Evolutionary conservation across 2,797 vertebrate species (phyloP).

Genomic region (Danio kyathit): DNA sequence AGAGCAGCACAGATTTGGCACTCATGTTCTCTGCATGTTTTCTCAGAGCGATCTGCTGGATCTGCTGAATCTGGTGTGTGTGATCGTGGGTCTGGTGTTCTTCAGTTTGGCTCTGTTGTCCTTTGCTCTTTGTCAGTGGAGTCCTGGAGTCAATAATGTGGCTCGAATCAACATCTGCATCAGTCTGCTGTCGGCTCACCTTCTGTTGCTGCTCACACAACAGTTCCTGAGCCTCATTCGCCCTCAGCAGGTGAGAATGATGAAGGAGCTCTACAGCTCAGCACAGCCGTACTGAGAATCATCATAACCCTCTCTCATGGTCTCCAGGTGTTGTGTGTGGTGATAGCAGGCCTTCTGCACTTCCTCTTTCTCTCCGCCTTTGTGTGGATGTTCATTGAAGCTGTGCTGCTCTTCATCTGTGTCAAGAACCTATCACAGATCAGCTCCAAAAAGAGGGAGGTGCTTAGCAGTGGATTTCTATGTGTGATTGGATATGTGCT

Average conservation of each 20-base stretch:
- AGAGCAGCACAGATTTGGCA: not conserved
- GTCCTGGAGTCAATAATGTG: constrained; percentile 77
- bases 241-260: constrained; percentile 51
- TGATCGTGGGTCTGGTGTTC: constrained; percentile 71
- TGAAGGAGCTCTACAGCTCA: not conserved
- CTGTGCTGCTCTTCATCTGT: constrained; percentile 76
- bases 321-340: constrained; percentile 76
- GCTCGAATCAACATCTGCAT: constrained; percentile 78
- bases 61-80: constrained; percentile 70
- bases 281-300: not conserved
- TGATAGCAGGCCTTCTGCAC: constrained; percentile 77
- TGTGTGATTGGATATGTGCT: constrained; percentile 78
- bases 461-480: constrained; percentile 70
- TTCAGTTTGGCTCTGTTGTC: constrained; percentile 73
- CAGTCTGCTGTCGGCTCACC: constrained; percentile 67
- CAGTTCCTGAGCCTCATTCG: constrained; percentile 44
- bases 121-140: constrained; percentile 77
- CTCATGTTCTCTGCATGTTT: not conserved
- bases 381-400: constrained; percentile 85
- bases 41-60: constrained; percentile 57
- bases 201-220: constrained; percentile 73
- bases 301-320: not conserved
- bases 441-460: constrained; percentile 76
- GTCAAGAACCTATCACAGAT: constrained; percentile 80
- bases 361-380: constrained; percentile 81